phyloP scores from a whole-genome alignment of 1,140 invertebrate species.

The Calliphora vicina region DNA sequence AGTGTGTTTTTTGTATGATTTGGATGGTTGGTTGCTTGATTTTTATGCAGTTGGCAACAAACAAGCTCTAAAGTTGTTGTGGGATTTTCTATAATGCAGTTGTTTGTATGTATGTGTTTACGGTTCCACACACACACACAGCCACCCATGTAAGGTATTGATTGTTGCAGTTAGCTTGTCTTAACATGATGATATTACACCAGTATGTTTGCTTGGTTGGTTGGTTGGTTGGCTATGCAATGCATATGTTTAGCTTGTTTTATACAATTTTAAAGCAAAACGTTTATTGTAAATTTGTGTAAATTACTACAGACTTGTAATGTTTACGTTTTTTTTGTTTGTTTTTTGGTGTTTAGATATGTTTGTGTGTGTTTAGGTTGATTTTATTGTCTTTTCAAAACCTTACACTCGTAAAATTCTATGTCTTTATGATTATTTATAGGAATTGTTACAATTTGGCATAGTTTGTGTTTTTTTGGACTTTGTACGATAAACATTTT shows the following conservation, averaged over 20 bases:
- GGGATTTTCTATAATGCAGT: slow-evolving; percentile 4
- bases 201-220: no score
- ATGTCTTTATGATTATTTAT: neutral
- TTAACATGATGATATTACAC: neutral
- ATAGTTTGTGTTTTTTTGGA: neutral
- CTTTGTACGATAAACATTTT: no score
- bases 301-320: neutral
- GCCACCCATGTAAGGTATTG: neutral
- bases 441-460: neutral
- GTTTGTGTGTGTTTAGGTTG: no score
- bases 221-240: no score
- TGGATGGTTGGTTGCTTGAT: neutral
- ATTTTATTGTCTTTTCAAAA: neutral
- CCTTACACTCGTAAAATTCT: neutral
- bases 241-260: neutral
- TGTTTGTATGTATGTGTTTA: neutral
- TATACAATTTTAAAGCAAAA: neutral
- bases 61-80: slow-evolving; percentile 9
- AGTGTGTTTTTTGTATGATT: slow-evolving; percentile 3
- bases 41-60: slow-evolving; percentile 12
- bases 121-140: no score
- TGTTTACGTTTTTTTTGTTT: neutral
- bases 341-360: no score
- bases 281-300: slow-evolving; percentile 30
- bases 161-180: neutral